A percentile compares a stretch with the other conserved stretches of the same genome.
phyloP scores from a whole-genome alignment of 2,113 vertebrate species.

The Nicator chloris region DNA sequence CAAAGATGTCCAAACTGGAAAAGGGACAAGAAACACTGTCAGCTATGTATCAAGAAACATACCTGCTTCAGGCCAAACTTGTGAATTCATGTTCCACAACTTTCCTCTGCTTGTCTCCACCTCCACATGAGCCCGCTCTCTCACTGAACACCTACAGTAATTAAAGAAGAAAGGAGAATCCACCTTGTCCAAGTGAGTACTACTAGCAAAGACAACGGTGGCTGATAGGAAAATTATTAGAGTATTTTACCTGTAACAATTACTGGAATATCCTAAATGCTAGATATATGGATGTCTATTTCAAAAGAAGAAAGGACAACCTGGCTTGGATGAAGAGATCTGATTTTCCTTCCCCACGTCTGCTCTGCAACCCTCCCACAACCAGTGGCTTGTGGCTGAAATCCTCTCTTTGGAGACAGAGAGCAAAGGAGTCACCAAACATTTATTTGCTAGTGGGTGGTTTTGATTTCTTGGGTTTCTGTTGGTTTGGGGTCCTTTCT shows the following conservation, averaged over 20 bases:
- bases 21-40: neutral
- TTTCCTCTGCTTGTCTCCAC: neutral
- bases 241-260: neutral
- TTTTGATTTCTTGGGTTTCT: neutral
- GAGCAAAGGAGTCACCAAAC: neutral
- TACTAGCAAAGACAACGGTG: neutral
- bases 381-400: neutral
- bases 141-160: neutral
- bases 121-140: neutral
- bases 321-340: neutral
- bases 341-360: neutral
- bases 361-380: neutral
- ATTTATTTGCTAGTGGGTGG: neutral
- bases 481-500: neutral
- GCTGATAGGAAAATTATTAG: neutral
- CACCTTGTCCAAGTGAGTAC: neutral
- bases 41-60: neutral
- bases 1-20: neutral
- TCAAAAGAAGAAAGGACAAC: neutral
- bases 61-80: neutral
- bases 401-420: neutral
- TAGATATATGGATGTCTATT: neutral
- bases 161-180: neutral
- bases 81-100: neutral
- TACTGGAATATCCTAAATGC: neutral